Conservation (phyloP, 2,113 vertebrate genomes). For the Cinclus mexicanus region DNA sequence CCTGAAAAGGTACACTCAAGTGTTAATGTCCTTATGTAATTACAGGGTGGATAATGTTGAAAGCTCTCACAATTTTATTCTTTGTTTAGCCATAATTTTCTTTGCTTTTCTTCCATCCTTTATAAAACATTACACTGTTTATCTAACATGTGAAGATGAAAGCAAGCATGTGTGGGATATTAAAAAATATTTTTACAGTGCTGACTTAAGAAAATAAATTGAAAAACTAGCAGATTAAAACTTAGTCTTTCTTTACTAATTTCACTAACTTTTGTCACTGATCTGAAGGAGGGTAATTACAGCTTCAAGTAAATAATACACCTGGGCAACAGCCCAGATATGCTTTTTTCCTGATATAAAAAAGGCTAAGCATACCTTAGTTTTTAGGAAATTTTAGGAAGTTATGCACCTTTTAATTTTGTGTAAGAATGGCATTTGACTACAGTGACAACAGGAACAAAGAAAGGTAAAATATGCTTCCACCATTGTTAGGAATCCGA, state of each 20-base stretch:
- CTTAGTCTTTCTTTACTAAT: background rate
- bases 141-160: background rate
- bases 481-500: accelerated
- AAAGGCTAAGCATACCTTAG: background rate
- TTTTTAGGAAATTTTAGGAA: background rate
- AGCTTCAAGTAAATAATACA: background rate
- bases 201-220: background rate
- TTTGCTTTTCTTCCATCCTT: background rate
- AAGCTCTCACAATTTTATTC: background rate
- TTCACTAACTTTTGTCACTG: background rate
- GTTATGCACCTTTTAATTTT: background rate
- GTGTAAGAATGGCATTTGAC: background rate
- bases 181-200: background rate
- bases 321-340: background rate
- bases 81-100: background rate
- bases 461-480: background rate
- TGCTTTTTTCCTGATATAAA: background rate
- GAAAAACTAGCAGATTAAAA: background rate
- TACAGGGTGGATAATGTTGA: background rate
- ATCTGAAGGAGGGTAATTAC: background rate
- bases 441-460: background rate
- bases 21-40: background rate
- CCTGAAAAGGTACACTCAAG: background rate
- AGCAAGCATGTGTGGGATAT: background rate
- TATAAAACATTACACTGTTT: background rate